Base-by-base conservation (phyloP, 2,113 vertebrate species). In the Callipepla squamata region DNA sequence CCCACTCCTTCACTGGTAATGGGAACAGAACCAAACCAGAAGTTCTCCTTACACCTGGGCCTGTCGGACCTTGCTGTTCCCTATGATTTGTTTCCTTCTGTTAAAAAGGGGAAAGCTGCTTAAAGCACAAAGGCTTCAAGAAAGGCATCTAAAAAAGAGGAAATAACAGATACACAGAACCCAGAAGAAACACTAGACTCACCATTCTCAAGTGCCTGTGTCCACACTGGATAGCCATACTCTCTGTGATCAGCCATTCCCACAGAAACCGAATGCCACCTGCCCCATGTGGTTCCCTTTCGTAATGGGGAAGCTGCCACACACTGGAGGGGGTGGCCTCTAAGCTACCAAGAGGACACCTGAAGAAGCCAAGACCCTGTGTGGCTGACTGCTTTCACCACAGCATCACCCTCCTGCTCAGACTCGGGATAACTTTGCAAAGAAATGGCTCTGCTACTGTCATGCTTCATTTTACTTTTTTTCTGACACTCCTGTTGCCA, bases 1-100 rank as follows among this genome's bases (percentile, higher is more conserved):
- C 36, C 53, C 63, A 0, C n/a, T 72, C 53, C 44, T 59, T 13
- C 21, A 42, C 2, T 0, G 0, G 30, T 30, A 61, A 48, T 2
- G 12, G 4, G 34, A 80, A 20, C 78, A 82, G 26, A 48, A 28
- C 50, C 76, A 55, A 87, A 26, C 36, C 20, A 40, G 7, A n/a
- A 13, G n/a, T 65, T 40, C 40, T 47, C 67, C 61, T 28, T 20
- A 59, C 57, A 70, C 13, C 38, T 0, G 1, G 68, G 32, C 19
- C 63, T 28, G 26, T n/a, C 2, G 15, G n/a, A 25, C 18, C 5
- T 57, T 6, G 14, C 3, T 91, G 38, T 11, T 16, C 65, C 25
- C 26, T 5, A 9, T 5, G 62, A 91, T 55, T 8, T 11, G 14
- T 9, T 38, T 10, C 2, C 28, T 67, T 59, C 48, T 67, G 3